Evolutionary conservation across 2,797 vertebrate species (phyloP).

Genomic region (Picus viridis): DNA sequence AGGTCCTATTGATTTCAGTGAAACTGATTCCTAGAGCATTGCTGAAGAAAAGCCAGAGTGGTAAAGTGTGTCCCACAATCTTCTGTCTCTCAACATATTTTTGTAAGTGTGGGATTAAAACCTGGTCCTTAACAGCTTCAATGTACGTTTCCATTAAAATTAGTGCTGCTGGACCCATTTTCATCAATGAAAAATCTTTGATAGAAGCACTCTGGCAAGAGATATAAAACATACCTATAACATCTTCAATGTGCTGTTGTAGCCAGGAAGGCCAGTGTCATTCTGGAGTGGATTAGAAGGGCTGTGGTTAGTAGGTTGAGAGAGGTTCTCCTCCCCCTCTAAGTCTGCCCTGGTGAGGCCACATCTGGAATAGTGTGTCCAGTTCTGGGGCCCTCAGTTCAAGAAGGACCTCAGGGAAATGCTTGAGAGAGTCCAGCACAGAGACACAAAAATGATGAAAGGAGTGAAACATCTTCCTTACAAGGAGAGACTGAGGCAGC

Average conservation of each 20-base stretch:
- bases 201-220: background rate
- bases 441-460: too few relatives aligned
- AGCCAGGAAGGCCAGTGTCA: too few relatives aligned
- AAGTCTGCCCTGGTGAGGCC: too few relatives aligned
- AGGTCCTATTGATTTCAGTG: slow-evolving; percentile 27
- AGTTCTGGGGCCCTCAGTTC: too few relatives aligned
- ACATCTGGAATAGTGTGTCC: too few relatives aligned
- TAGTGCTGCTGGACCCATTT: background rate
- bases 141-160: background rate
- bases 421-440: too few relatives aligned
- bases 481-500: too few relatives aligned
- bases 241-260: background rate
- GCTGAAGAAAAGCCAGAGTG: background rate
- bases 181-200: background rate
- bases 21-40: background rate
- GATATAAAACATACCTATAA: background rate
- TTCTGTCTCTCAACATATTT: background rate
- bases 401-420: too few relatives aligned
- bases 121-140: background rate
- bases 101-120: background rate
- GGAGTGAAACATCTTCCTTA: too few relatives aligned
- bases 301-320: too few relatives aligned
- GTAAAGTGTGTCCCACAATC: background rate
- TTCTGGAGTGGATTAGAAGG: too few relatives aligned
- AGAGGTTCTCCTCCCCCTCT: too few relatives aligned